Conservation (phyloP, 2,113 vertebrate species). For the Tetrax tetrax region DNA sequence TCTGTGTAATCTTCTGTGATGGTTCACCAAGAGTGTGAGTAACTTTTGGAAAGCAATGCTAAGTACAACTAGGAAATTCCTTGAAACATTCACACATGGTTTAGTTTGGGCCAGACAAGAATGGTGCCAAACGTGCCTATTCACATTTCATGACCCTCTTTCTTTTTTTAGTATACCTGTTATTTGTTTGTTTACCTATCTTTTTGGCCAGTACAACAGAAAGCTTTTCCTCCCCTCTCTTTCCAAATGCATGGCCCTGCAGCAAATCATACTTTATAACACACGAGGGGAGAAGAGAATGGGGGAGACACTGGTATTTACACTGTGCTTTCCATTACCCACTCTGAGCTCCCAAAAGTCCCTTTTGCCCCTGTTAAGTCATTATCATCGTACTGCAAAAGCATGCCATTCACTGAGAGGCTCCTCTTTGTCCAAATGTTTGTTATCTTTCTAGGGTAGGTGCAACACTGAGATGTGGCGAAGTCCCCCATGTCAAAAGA, state of each 20-base stretch:
- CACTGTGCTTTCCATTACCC: constrained; percentile 99
- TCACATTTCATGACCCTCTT: constrained; percentile 18
- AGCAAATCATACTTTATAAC: constrained; percentile 3
- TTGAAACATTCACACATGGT: constrained; percentile 18
- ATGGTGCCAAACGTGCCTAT: constrained; percentile 20
- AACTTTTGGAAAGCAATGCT: constrained; percentile 50
- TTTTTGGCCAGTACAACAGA: constrained; percentile 25
- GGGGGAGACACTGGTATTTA: constrained; percentile 66
- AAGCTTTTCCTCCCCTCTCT: background rate
- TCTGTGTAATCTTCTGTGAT: constrained; percentile 3
- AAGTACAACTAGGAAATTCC: constrained; percentile 40
- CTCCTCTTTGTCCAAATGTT: constrained; percentile 99
- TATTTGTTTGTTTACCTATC: background rate
- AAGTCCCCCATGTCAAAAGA: constrained; percentile 98
- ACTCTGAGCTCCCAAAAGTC: constrained; percentile 89
- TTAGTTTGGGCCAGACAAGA: background rate
- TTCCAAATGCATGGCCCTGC: background rate
- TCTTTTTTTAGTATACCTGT: background rate
- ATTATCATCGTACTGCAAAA: constrained; percentile 86
- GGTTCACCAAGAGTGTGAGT: background rate
- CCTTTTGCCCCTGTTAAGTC: constrained; percentile 81
- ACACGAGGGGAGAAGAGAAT: background rate
- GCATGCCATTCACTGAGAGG: constrained; percentile 95
- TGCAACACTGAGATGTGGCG: constrained; percentile 81
- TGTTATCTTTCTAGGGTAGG: constrained; percentile 88